Evolutionary conservation across 2,113 vertebrate species (phyloP).

Genomic region (Actenoides hombroni): DNA sequence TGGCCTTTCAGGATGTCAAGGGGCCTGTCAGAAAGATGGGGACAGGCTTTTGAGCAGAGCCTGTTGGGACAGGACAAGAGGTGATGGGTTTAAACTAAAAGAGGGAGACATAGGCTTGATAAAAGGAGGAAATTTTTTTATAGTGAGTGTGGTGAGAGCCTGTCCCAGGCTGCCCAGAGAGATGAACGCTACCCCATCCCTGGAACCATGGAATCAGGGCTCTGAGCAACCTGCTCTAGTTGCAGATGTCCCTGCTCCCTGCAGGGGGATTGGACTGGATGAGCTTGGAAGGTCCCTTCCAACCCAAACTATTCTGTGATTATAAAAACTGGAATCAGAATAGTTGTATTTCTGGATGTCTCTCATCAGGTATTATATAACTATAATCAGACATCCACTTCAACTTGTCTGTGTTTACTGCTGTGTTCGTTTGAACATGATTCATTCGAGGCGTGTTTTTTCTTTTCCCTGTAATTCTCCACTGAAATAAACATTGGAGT

Average conservation of each 20-base stretch:
- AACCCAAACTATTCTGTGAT: not conserved
- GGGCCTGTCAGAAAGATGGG: too few relatives aligned
- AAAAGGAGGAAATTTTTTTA: too few relatives aligned
- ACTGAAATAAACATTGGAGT: conserved; percentile 8
- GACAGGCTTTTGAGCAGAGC: too few relatives aligned
- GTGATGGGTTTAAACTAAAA: too few relatives aligned
- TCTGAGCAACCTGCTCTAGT: not conserved
- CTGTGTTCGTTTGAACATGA: not conserved
- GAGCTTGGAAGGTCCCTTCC: not conserved
- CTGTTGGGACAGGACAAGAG: too few relatives aligned
- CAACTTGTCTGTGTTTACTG: not conserved
- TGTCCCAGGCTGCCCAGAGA: not conserved
- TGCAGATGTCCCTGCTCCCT: not conserved
- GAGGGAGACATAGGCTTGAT: too few relatives aligned
- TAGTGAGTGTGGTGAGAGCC: too few relatives aligned
- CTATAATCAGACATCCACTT: not conserved
- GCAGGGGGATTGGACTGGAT: not conserved
- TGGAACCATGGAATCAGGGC: not conserved
- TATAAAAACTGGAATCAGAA: not conserved
- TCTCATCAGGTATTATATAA: not conserved
- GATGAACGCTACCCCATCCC: not conserved
- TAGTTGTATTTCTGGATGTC: not conserved
- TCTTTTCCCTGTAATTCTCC: not conserved
- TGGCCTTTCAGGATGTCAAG: too few relatives aligned
- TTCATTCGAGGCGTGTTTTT: not conserved